Base-by-base conservation (phyloP, 1,140 invertebrate species). In the Radopholus similis region DNA sequence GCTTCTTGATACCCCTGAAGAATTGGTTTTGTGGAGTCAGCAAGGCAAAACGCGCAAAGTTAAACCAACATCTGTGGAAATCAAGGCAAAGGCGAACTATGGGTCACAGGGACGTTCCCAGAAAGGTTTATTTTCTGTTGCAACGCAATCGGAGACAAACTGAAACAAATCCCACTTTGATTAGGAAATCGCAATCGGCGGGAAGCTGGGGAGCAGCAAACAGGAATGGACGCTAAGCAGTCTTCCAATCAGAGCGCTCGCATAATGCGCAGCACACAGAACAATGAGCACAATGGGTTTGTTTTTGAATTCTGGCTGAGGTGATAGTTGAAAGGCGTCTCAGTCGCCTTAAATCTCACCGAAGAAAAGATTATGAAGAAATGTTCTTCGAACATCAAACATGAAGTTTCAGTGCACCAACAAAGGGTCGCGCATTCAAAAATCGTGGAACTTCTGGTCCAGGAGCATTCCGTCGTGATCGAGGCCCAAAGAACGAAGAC, bases 1-100 rank as follows among this genome's bases (percentile, higher is more conserved):
- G 35, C 18, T 62, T 0, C 18, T 62, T 18, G 59, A 62, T 28
- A 62, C 23, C 8, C 59, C 59, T 8, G 59, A 62, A 32, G 32
- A 62, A n/a, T 49, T 62, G 26, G 59, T 62, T 21, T 21, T 62
- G 8, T 62, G 59, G 59, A 62, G 59, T 62, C 59, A 62, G 9
- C 59, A 62, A n/a, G 59, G 59, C 30, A 34, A 51, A 51, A 51
- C 23, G 21, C 3, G 8, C 18, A 26, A 62, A 49, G 2, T 4
- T 8, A 4, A 35, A 49, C 18, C 42, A 23, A 26, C 59, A 34
- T 26, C 8, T 30, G 34, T 32, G 23, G 13, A 11, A 32, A 30
- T 1, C n/a, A 23, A 42, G 18, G n/a, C 13, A 30, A 60, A 47
- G 26, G 15, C 26, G n/a, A 23, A 1, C 6, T 37, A 18, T 0